Evolutionary conservation across 2,888 invertebrate genomes (phyloP).

Genomic region (Platerodrilus igneus): DNA sequence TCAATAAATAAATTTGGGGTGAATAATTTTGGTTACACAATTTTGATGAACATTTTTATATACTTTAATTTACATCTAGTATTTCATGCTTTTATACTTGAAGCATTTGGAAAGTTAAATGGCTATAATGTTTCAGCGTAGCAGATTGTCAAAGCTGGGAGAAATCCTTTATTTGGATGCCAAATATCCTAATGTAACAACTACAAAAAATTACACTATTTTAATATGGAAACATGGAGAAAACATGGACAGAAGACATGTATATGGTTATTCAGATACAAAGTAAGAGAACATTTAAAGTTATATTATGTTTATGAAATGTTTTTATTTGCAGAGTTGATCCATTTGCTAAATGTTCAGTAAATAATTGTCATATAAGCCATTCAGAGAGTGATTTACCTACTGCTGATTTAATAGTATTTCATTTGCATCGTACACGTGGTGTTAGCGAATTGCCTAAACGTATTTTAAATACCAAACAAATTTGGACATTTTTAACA

Average conservation of each 20-base stretch:
- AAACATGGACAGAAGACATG: constrained; percentile 54
- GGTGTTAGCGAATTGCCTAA: constrained; percentile 52
- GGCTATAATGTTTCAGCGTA: constrained; percentile 4
- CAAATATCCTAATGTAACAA: constrained; percentile 32
- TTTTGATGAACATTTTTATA: too few relatives aligned
- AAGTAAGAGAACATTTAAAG: constrained; percentile 38
- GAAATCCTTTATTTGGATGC: constrained; percentile 44
- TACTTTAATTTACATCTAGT: not conserved
- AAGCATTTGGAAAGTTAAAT: not conserved
- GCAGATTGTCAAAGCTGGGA: constrained; percentile 44
- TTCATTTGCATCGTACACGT: constrained; percentile 54
- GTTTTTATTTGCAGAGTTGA: constrained; percentile 45
- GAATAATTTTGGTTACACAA: too few relatives aligned
- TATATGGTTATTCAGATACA: constrained; percentile 49
- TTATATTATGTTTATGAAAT: not conserved
- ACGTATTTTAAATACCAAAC: constrained; percentile 46
- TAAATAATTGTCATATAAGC: constrained; percentile 58
- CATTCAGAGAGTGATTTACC: constrained; percentile 50
- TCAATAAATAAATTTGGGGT: too few relatives aligned
- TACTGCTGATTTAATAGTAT: constrained; percentile 60
- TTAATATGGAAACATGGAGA: constrained; percentile 59
- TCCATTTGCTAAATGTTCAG: constrained; percentile 57
- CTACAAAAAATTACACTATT: constrained; percentile 48
- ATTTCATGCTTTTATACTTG: not conserved
- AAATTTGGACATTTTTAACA: constrained; percentile 66